Evolutionary conservation across 2,113 vertebrate genomes (phyloP).

Genomic region (Lutjanus erythropterus): DNA sequence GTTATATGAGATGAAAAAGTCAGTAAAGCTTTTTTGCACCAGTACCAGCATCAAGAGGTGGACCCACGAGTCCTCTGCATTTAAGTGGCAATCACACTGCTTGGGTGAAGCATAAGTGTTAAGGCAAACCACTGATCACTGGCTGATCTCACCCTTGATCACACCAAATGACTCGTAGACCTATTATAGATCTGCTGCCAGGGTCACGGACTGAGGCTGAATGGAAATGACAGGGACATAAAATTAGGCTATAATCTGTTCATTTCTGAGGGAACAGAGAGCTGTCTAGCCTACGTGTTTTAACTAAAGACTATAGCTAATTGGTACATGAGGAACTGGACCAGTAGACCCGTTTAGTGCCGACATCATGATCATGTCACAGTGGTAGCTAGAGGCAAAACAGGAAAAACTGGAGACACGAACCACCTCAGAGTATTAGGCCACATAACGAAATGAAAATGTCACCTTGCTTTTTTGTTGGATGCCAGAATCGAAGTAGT

Average conservation of each 20-base stretch:
- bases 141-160: slow-evolving; percentile 61
- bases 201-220: slow-evolving; percentile 21
- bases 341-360: no score
- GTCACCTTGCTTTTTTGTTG: no score
- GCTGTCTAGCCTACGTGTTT: slow-evolving; percentile 5
- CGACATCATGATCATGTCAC: no score
- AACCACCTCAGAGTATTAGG: no score
- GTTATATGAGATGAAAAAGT: slow-evolving; percentile 42
- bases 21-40: slow-evolving; percentile 6
- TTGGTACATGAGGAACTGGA: no score
- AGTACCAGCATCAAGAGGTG: slow-evolving; percentile 9
- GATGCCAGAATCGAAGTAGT: no score
- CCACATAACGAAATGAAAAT: no score
- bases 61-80: slow-evolving; percentile 28
- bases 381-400: no score
- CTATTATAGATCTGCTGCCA: slow-evolving; percentile 51
- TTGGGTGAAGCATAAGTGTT: slow-evolving; percentile 45
- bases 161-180: slow-evolving; percentile 48
- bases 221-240: slow-evolving; percentile 46
- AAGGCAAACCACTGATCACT: slow-evolving; percentile 59
- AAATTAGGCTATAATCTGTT: slow-evolving; percentile 42
- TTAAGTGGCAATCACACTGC: slow-evolving; percentile 63
- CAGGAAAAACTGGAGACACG: no score
- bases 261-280: slow-evolving; percentile 24
- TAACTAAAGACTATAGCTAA: slow-evolving; percentile 7